phyloP scores from a whole-genome alignment of 2,888 invertebrate species.

The Macrosiphum euphorbiae region DNA sequence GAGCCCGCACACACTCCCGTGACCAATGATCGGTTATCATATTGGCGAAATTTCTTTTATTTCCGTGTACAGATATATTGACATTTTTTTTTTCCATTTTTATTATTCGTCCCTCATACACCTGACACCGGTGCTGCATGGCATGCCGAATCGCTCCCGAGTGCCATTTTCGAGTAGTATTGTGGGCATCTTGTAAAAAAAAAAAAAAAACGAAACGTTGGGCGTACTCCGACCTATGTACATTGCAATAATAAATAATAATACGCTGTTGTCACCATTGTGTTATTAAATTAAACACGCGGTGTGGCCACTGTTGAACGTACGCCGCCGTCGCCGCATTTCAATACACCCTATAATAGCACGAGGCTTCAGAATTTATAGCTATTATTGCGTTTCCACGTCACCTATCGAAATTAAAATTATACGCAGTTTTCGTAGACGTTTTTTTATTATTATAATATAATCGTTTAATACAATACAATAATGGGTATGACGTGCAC shows the following conservation, averaged over 20 bases:
- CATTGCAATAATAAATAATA: not conserved
- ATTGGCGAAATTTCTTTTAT: conserved; percentile 40
- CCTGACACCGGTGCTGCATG: not conserved
- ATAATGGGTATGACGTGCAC: not conserved
- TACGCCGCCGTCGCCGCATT: not conserved
- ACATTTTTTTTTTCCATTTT: not conserved
- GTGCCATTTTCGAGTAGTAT: not conserved
- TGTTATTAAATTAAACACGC: not conserved
- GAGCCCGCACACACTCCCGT: conserved; percentile 58
- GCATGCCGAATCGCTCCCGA: conserved; percentile 14
- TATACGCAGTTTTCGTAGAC: not conserved
- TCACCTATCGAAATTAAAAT: conserved; percentile 20
- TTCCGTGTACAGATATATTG: conserved; percentile 16
- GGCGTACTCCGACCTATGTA: not conserved
- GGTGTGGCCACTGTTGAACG: not conserved
- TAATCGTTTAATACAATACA: not conserved
- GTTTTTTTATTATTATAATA: not conserved
- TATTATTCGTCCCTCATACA: not conserved
- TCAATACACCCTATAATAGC: not conserved
- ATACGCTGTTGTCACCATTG: not conserved
- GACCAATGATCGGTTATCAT: conserved; percentile 52
- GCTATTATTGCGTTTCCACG: not conserved
- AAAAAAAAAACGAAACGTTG: not conserved
- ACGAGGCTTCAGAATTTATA: conserved; percentile 30
- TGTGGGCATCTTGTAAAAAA: not conserved